Conservation (phyloP, 2,797 vertebrate species). For the Luscinia luscinia region DNA sequence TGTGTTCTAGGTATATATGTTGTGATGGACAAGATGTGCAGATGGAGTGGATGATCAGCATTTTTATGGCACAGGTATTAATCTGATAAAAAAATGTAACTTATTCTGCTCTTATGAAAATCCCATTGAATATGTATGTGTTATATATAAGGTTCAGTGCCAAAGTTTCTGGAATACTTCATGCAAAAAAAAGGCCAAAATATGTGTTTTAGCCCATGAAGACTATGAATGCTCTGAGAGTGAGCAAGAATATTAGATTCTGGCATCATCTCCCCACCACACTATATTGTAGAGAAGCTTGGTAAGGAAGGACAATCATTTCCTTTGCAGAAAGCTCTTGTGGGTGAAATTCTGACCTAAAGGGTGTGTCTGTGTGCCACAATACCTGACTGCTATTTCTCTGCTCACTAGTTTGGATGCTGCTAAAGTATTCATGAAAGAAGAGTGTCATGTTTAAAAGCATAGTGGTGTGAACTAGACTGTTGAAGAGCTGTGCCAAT, state of each 20-base stretch:
- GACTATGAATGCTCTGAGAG: neutral
- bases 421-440: neutral
- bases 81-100: neutral
- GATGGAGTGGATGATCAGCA: constrained; percentile 88
- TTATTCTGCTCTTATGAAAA: neutral
- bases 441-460: neutral
- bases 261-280: neutral
- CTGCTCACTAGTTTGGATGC: neutral
- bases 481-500: neutral
- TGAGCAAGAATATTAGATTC: neutral
- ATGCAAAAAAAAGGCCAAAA: neutral
- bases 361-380: neutral
- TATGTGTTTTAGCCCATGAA: neutral
- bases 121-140: neutral
- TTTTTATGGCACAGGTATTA: constrained; percentile 90
- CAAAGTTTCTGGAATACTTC: neutral
- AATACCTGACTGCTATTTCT: neutral
- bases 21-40: constrained; percentile 87
- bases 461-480: neutral
- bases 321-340: neutral
- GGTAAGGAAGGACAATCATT: neutral
- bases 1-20: constrained; percentile 88
- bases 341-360: neutral
- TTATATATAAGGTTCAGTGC: neutral
- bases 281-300: neutral